Conservation (phyloP, 2,113 vertebrate species). For the Chascanopsetta lugubris region DNA sequence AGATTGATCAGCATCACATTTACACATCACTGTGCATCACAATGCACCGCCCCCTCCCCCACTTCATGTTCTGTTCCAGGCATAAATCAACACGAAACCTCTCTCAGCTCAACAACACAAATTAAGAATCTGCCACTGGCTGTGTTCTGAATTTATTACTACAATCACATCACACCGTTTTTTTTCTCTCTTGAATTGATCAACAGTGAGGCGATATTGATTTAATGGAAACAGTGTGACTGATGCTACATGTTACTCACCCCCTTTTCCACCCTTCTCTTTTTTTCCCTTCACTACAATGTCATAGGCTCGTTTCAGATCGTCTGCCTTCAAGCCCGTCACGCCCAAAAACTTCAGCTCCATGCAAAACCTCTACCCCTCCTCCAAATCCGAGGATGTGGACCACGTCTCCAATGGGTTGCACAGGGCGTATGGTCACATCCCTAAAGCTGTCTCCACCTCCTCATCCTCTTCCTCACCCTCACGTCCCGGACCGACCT, state of each 20-base stretch:
- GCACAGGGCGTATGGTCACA: slow-evolving; percentile 70
- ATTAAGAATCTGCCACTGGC: slow-evolving; percentile 32
- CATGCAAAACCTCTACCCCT: slow-evolving; percentile 91
- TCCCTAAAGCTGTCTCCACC: slow-evolving; percentile 84
- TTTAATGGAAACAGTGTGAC: slow-evolving; percentile 47
- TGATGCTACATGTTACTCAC: slow-evolving; percentile 14
- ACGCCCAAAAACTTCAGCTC: slow-evolving; percentile 91
- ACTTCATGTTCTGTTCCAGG: background rate
- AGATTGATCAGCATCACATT: slow-evolving; percentile 50
- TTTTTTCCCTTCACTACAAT: background rate
- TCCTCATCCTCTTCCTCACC: slow-evolving; percentile 87
- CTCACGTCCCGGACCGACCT: slow-evolving; percentile 73
- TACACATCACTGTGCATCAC: slow-evolving; percentile 29
- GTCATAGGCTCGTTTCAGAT: slow-evolving; percentile 86
- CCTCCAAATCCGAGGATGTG: slow-evolving; percentile 87
- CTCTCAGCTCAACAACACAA: slow-evolving; percentile 13
- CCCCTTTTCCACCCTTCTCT: background rate
- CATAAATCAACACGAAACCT: slow-evolving; percentile 61
- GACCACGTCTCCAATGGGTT: slow-evolving; percentile 79
- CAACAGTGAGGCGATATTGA: slow-evolving; percentile 35
- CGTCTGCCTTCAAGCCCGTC: slow-evolving; percentile 92
- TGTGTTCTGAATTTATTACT: slow-evolving; percentile 54
- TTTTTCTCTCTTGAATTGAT: slow-evolving; percentile 45
- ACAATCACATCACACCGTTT: slow-evolving; percentile 51
- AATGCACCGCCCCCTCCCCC: background rate